phyloP scores from a whole-genome alignment of 2,113 vertebrate genomes.

The Polyodon spathula region DNA sequence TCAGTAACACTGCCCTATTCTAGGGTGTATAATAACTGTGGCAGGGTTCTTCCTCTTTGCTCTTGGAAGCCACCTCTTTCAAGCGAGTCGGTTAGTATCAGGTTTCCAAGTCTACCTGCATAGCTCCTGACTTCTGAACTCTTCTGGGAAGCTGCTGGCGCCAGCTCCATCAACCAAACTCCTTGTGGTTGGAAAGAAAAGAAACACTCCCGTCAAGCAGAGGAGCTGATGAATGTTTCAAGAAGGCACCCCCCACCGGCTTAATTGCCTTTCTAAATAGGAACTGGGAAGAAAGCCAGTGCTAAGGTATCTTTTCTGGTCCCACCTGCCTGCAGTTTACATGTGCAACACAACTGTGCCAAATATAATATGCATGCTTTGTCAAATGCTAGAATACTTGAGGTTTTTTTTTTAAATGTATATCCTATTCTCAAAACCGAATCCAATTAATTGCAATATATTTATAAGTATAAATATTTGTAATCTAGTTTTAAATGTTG shows the following conservation, averaged over 20 bases:
- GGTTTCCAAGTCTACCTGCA: constrained; percentile 45
- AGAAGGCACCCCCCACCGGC: constrained; percentile 1
- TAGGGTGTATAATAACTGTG: too few species aligned
- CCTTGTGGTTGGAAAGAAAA: constrained; percentile 43
- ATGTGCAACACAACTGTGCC: too few species aligned
- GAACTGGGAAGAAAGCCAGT: not conserved
- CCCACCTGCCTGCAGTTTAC: too few species aligned
- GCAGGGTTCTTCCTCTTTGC: not conserved
- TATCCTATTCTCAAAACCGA: too few species aligned
- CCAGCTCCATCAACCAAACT: constrained; percentile 61
- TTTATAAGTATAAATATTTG: too few species aligned
- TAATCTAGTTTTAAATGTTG: too few species aligned
- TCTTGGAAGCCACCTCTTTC: constrained; percentile 6
- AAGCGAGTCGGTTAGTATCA: constrained; percentile 31
- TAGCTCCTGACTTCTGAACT: constrained; percentile 60
- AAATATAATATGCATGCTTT: too few species aligned
- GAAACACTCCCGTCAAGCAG: constrained; percentile 9
- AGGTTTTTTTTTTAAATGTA: too few species aligned
- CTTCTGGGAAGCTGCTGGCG: constrained; percentile 57
- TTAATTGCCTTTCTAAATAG: constrained; percentile 7
- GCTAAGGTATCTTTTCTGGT: not conserved
- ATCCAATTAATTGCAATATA: too few species aligned
- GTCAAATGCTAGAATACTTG: too few species aligned
- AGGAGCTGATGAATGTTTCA: constrained; percentile 31
- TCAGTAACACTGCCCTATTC: too few species aligned